Evolutionary conservation across 2,888 invertebrate species (phyloP).

Genomic region (Leptogaster cylindrica): DNA sequence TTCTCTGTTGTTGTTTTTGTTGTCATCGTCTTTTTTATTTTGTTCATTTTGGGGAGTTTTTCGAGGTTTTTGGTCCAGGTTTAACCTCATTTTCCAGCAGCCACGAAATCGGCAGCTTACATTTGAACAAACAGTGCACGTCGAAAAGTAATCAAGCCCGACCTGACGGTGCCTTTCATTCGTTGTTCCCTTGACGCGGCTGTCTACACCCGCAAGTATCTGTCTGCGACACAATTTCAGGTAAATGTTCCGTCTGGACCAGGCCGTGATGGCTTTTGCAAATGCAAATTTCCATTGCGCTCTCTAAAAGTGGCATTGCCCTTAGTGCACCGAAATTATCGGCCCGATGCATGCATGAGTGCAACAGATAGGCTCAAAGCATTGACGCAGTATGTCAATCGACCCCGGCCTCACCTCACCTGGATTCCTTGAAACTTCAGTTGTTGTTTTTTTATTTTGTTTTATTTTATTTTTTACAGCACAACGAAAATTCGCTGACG

Average conservation of each 20-base stretch:
- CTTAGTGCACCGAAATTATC: conserved; percentile 22
- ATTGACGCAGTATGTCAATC: neutral
- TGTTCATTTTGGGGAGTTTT: neutral
- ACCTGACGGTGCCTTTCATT: conserved; percentile 36
- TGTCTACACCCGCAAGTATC: neutral
- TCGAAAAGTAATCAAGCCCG: conserved; percentile 36
- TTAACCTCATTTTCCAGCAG: conserved; percentile 25
- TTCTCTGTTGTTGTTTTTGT: too few relatives aligned
- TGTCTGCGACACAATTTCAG: conserved; percentile 20
- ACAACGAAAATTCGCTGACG: neutral
- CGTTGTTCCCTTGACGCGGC: neutral
- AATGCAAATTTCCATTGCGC: neutral
- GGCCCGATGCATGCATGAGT: neutral
- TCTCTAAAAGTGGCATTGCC: conserved; percentile 16
- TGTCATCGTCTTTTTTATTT: too few relatives aligned
- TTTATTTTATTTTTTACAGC: neutral
- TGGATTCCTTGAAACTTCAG: neutral
- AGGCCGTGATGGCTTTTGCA: neutral
- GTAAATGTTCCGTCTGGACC: conserved; percentile 16
- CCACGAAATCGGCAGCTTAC: conserved; percentile 28
- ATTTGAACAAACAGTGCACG: conserved; percentile 37
- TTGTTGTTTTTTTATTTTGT: neutral
- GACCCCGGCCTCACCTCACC: neutral
- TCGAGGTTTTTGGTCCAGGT: conserved; percentile 24
- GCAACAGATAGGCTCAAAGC: neutral